Evolutionary conservation across 23 tunicate genomes (phyloP).

Genomic region (Phallusia fumigata): DNA sequence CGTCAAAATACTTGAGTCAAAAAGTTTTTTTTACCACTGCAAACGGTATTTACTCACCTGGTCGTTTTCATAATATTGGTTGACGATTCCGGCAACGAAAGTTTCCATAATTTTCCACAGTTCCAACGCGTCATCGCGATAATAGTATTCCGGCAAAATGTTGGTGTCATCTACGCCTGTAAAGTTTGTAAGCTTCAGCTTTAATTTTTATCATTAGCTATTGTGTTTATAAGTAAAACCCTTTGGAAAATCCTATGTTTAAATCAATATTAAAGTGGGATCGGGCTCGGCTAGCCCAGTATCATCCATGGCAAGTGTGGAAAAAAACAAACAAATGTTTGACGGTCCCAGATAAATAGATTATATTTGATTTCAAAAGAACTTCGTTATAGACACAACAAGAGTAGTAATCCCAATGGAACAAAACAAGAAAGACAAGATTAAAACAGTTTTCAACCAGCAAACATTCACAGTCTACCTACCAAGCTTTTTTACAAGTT

Average conservation of each 20-base stretch:
- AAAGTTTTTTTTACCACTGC: no score
- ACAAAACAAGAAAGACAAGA: no score
- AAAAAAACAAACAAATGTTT: no score
- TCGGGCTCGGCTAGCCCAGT: no score
- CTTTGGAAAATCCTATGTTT: no score
- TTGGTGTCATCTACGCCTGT: constrained; percentile 44
- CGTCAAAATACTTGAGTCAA: no score
- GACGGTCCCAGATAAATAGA: no score
- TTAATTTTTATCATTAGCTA: not conserved
- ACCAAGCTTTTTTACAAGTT: not conserved
- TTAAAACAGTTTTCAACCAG: no score
- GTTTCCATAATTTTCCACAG: constrained; percentile 52
- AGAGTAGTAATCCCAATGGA: not conserved
- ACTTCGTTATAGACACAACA: not conserved
- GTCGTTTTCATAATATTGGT: constrained; percentile 34
- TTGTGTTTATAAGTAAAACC: not conserved
- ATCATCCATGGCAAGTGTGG: no score
- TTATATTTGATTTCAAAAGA: no score
- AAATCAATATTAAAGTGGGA: no score
- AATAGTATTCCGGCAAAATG: constrained; percentile 43
- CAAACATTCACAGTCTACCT: no score
- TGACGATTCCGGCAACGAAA: constrained; percentile 25
- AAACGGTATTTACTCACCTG: constrained; percentile 25
- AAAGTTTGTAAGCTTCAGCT: not conserved
- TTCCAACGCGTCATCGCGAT: constrained; percentile 64